Conservation (phyloP, 2,113 vertebrate species). For the Muntiacus reevesi region DNA sequence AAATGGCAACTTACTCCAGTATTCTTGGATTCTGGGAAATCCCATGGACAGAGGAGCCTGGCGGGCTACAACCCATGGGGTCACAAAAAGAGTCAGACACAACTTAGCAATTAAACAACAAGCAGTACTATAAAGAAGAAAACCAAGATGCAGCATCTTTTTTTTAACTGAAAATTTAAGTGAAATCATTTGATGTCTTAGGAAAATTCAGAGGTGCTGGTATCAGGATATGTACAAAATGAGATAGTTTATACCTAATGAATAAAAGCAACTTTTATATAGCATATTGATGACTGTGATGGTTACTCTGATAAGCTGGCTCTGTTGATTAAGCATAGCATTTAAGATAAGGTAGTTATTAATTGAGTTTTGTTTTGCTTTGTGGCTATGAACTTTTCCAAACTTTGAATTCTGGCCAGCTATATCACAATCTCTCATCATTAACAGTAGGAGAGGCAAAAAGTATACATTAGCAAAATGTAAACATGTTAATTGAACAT, state of each 20-base stretch:
- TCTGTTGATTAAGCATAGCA: not conserved
- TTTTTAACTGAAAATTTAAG: not conserved
- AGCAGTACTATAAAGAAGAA: not conserved
- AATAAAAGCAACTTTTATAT: not conserved
- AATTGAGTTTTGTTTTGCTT: constrained; percentile 13
- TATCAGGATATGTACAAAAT: not conserved
- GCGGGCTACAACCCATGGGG: not conserved
- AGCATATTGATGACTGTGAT: not conserved
- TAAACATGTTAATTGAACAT: not conserved
- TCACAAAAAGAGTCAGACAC: not conserved
- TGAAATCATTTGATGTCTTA: not conserved
- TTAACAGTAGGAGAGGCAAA: not conserved
- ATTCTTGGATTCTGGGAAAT: not conserved
- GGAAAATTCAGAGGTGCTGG: not conserved
- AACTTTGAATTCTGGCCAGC: constrained; percentile 11
- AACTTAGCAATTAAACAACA: not conserved
- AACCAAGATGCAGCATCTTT: not conserved
- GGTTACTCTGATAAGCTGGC: not conserved
- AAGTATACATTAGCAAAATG: not conserved
- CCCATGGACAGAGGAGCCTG: not conserved
- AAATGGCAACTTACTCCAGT: not conserved
- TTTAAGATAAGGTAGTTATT: not conserved
- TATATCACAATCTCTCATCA: not conserved
- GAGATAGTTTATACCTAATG: not conserved
- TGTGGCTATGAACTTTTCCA: not conserved